Conservation (phyloP, 1,140 invertebrate species). For the Orchestia grillus region DNA sequence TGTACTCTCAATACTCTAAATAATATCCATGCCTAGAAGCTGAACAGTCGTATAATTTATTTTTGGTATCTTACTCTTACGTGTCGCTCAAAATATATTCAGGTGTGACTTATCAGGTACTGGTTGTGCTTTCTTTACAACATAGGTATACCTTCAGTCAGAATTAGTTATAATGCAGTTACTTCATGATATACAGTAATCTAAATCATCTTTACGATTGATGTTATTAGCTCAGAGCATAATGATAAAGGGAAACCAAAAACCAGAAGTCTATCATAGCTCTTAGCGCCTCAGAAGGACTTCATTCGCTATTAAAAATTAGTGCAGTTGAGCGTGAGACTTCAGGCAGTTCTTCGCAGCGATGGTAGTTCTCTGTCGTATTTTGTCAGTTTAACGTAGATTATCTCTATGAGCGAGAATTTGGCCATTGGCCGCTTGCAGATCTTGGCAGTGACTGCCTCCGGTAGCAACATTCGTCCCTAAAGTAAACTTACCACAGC, state of each 20-base stretch:
- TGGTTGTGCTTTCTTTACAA: background rate
- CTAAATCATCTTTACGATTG: background rate
- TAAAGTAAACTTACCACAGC: no score
- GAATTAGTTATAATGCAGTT: background rate
- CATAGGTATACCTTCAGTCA: background rate
- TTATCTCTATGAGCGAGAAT: no score
- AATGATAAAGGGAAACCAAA: background rate
- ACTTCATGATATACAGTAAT: background rate
- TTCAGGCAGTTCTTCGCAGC: no score
- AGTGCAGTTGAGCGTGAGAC: no score
- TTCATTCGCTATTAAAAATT: no score
- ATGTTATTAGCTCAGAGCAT: background rate
- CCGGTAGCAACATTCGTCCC: no score
- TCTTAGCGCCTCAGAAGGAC: no score
- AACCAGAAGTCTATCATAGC: no score
- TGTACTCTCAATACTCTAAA: background rate
- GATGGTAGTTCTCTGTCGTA: no score
- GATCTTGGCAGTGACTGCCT: no score
- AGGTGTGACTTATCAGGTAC: background rate
- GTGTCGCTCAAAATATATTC: background rate
- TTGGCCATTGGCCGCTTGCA: no score
- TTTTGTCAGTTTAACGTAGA: no score
- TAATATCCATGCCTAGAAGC: background rate
- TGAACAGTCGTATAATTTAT: background rate
- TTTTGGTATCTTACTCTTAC: background rate